Evolutionary conservation across 2,797 vertebrate genomes (phyloP), one percentile per base, ranked within the genome.

Genomic region (Manis crassicaudata): DNA sequence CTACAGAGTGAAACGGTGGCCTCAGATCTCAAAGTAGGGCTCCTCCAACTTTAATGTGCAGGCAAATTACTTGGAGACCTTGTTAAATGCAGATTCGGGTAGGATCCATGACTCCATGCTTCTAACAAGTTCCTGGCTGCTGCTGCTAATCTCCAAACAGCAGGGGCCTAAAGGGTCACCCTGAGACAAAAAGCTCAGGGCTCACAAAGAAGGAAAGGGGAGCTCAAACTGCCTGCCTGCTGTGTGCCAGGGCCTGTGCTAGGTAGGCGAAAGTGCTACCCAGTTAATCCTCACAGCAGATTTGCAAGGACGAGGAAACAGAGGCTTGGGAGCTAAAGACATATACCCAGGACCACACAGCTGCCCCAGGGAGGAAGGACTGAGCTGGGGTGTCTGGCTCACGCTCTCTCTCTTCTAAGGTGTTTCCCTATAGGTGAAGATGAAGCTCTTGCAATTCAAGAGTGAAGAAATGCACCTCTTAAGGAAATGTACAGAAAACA

Each of bases 401-500:
- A 11, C 1, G 21, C 25, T 92, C 32, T n/a, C 52, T n/a, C 67
- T 94, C 62, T 52, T 1, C 40, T 16, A 17, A 77, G 83, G 46
- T 27, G 46, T 18, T 81, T 84, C 25, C 46, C 21, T 23, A 32
- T 13, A 52, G 18, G 67, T 17, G 37, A 54, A 90, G 85, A 82
- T 16, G 9, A 84, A 63, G 32, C 16, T 50, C 11, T 27, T 25
- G 35, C 32, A 37, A 70, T 29, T 87, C 77, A 62, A 79, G 32
- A 90, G 35, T 5, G 56, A 81, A 73, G 56, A 93, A 37, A 73
- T 16, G 35, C 5, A 7, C 52, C 37, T 54, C 5, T 2, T 50
- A 65, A 73, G 81, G 40, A 93, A 90, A 92, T 58, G 62, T 76
- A 73, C 14, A 65, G 75, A 72, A 73, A 29, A 77, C 5, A 5